Base-by-base conservation (phyloP, 2,888 invertebrate species). In the Horisme vitalbata region DNA sequence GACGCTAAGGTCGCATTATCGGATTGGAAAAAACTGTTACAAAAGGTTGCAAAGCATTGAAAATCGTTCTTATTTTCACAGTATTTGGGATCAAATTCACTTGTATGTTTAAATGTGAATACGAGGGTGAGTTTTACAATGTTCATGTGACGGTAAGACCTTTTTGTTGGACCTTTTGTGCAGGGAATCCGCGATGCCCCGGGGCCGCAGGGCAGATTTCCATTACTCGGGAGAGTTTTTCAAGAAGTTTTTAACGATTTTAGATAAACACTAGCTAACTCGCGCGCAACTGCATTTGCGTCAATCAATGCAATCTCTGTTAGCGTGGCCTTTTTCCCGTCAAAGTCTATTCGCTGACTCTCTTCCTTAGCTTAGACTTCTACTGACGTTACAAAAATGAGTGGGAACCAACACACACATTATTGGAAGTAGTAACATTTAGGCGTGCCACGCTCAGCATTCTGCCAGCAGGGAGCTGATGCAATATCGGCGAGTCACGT, bases 1-100 rank as follows among this genome's bases (percentile, higher is more conserved):
- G 80, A 74, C 83, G 79, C 84, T 85, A 87, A 86, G 85, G 85
- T 86, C 83, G 83, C 85, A 87, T 88, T 88, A 88, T 87, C 86
- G 83, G 83, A 88, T 86, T 85, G 86, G 83, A 85, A 86, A 85
- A 86, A 87, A 87, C 83, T 79, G 83, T 85, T 82, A 79, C 79
- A 76, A 73, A 77, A 80, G 68, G 72, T 65, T 61, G 52, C 54
- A 35, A 45, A 23, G 11, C 23, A 45, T 52, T 59, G 52, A 81
- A 83, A 83, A 67, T 73, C 61, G 57, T 63, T 59, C 75, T 76
- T 81, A 73, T 2, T 24, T 28, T 12, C 34, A 15, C 57, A 50
- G 35, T 46, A 67, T 79, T 68, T 76, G 79, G 73, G 53, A 14
- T 63, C 65, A 57, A 63, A 74, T 73, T 84, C 61, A 70, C 68